Base-by-base conservation (phyloP, 1,140 invertebrate species). In the Mamestra configurata region DNA sequence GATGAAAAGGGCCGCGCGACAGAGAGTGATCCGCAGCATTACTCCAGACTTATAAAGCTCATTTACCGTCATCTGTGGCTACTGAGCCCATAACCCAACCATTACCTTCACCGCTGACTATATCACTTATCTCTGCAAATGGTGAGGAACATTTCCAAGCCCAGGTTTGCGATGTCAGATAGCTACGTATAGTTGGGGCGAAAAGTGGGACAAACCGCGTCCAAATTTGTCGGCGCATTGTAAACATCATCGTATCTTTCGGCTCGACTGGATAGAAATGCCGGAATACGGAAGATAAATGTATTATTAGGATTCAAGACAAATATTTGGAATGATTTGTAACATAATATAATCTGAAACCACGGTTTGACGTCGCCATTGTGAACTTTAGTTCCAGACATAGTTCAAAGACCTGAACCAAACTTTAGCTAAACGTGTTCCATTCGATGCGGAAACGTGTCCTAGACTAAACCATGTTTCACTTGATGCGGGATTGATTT, bases 41-140 rank as follows among this genome's bases (percentile, higher is more conserved):
- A 88, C 83, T 83, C 68, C 53, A 59, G 37, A 76, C 79, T 82
- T 70, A 71, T 66, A 70, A 22, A 59, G 76, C 82, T 83, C 84
- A 86, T 87, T 88, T 87, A 77, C 27, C 24, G 24, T 55, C 43
- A 70, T 71, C 80, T 81, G 82, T 78, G 80, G 82, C 80, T 86
- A 81, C 82, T 68, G 76, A 71, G 77, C 71, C 84, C 83, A 85
- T 90, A 88, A 89, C 40, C 86, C 81, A 72, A 80, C 84, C 82
- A 89, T 87, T 87, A 89, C 85, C 84, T 84, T 77, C 80, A 27
- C 22, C 66, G 11, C 79, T 46, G 20, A 43, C 79, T 85, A 86
- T 84, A 84, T 89, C 85, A 84, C 85, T 87, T 83, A 82, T 86
- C 81, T 73, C 85, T 78, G 79, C 77, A 85, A 86, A 89, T 82